Percentiles rank a stretch among this genome's conserved stretches.
Conservation (phyloP, 1,140 invertebrate species). For the Gerris buenoi region DNA sequence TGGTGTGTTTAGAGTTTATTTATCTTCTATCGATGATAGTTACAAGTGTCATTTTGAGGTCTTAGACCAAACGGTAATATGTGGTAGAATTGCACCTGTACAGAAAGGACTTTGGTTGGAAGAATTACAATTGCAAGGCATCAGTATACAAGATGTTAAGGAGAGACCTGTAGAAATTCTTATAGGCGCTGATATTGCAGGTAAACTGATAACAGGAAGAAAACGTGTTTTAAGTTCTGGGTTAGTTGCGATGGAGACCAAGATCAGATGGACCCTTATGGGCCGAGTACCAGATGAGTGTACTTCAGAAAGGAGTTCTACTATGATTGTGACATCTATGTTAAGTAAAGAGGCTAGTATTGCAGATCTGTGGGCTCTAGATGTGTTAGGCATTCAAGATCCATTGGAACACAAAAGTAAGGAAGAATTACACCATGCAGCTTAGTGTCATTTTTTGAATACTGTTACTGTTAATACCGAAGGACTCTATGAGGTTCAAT, state of each 20-base stretch:
- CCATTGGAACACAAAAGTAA: slow-evolving; percentile 13
- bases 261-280: background rate
- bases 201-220: slow-evolving; percentile 5
- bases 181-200: slow-evolving; percentile 1
- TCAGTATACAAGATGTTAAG: background rate
- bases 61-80: slow-evolving; percentile 4
- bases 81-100: background rate
- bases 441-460: background rate
- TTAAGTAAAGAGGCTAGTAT: background rate
- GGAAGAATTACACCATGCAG: slow-evolving; percentile 15
- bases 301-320: background rate
- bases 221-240: background rate
- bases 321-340: background rate
- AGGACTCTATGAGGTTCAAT: background rate
- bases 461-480: background rate
- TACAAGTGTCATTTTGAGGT: slow-evolving; percentile 11
- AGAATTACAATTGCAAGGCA: background rate
- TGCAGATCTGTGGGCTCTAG: background rate
- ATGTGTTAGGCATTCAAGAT: background rate
- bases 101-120: background rate
- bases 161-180: background rate
- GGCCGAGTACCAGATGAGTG: background rate
- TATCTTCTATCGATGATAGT: background rate
- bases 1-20: background rate
- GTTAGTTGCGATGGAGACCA: slow-evolving; percentile 1